Percentiles rank a stretch among this genome's conserved stretches.
These are phyloP conservation scores for Lepidochitona cinerea DNA, from an alignment of 2,888 invertebrate genomes.

Conservation along the genomic window DNA sequence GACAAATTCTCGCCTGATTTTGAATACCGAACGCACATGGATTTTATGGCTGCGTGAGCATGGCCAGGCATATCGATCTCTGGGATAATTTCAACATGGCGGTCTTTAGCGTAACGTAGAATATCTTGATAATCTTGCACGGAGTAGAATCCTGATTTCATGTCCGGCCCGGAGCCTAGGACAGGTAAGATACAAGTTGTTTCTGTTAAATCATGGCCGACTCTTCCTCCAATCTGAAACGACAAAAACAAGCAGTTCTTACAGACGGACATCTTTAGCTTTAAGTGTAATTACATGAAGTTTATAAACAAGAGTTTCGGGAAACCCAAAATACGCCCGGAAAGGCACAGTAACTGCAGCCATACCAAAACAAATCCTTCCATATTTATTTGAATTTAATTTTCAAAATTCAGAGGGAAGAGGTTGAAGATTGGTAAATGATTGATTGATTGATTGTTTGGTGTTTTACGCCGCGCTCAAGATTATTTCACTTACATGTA, in stretches of 20 bases:
- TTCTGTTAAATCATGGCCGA: slow-evolving; percentile 51
- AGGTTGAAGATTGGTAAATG: no score
- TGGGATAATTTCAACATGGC: slow-evolving; percentile 64
- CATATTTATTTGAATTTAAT: no score
- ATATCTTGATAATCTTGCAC: slow-evolving; percentile 56
- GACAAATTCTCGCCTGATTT: slow-evolving; percentile 33
- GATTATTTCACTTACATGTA: no score
- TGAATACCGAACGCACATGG: slow-evolving; percentile 55
- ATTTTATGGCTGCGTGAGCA: slow-evolving; percentile 58
- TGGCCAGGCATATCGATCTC: slow-evolving; percentile 67
- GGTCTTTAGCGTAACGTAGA: slow-evolving; percentile 45
- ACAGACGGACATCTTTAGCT: background rate
- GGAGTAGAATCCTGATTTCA: slow-evolving; percentile 43
- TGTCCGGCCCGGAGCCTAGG: slow-evolving; percentile 53
- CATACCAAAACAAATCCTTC: no score
- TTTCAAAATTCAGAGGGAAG: no score
- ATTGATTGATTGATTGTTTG: no score
- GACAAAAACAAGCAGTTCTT: background rate
- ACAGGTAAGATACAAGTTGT: slow-evolving; percentile 49
- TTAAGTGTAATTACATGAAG: no score
- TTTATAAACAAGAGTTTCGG: no score
- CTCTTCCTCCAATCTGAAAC: background rate
- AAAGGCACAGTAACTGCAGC: no score
- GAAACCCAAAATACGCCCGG: no score
- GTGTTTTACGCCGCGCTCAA: no score